Conservation (phyloP, 2,797 vertebrate species). For the Peromyscus melanophrys region DNA sequence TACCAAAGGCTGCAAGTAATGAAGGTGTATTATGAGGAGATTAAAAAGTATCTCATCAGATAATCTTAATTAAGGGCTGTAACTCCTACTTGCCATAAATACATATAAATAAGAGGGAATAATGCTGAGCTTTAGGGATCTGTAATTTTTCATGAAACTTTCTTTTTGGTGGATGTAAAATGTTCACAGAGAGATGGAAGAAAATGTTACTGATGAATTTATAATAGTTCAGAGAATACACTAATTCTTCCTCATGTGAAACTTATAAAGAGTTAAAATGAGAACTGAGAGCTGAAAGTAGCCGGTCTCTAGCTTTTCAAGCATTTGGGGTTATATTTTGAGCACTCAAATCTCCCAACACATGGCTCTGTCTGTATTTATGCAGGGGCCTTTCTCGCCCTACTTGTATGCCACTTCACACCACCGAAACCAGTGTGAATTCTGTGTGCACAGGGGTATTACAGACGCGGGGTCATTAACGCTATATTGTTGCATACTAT, state of each 20-base stretch:
- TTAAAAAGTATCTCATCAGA: conserved; percentile 55
- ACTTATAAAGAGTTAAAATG: conserved; percentile 51
- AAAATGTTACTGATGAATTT: conserved; percentile 13
- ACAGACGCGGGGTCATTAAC: conserved; percentile 71
- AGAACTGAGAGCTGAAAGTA: conserved; percentile 62
- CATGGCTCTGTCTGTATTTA: conserved; percentile 69
- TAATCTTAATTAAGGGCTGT: conserved; percentile 78
- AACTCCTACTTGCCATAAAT: conserved; percentile 68
- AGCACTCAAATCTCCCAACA: conserved; percentile 74
- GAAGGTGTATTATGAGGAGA: conserved; percentile 52
- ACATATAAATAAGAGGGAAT: conserved; percentile 70
- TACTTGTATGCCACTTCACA: conserved; percentile 77
- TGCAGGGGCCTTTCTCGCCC: conserved; percentile 49
- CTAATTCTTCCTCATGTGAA: conserved; percentile 63
- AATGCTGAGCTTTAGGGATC: conserved; percentile 65
- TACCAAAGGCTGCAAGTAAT: conserved; percentile 58
- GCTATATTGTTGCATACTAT: conserved; percentile 64
- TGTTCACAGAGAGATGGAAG: conserved; percentile 66
- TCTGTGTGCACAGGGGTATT: conserved; percentile 75
- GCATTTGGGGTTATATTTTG: conserved; percentile 78
- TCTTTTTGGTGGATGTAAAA: conserved; percentile 67
- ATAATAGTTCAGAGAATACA: conserved; percentile 48
- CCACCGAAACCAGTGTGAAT: conserved; percentile 75
- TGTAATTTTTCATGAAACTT: conserved; percentile 65
- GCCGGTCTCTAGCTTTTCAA: conserved; percentile 76